phyloP scores from a whole-genome alignment of 2,888 invertebrate genomes.

The Emmelina monodactyla region DNA sequence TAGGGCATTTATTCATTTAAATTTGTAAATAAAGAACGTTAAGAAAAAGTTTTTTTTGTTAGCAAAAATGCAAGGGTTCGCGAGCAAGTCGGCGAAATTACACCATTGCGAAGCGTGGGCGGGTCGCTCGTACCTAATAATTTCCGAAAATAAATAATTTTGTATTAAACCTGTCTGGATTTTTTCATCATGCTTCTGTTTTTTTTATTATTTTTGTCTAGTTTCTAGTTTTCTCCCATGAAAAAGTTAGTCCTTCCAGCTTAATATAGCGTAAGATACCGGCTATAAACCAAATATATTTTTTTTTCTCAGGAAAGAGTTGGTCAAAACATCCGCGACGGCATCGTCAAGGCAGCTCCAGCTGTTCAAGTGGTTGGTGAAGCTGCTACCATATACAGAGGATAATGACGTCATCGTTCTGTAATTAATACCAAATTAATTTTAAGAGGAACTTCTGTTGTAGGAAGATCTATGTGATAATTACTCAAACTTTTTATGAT shows the following conservation, averaged over 20 bases:
- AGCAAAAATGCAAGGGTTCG: too few relatives aligned
- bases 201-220: too few relatives aligned
- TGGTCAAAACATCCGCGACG: constrained; percentile 20
- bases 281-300: neutral
- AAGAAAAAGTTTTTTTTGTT: too few relatives aligned
- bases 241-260: neutral
- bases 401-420: neutral
- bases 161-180: too few relatives aligned
- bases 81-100: too few relatives aligned
- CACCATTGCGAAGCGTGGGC: too few relatives aligned
- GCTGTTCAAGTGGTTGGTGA: constrained; percentile 22
- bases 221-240: neutral
- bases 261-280: neutral
- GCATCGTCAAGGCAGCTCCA: constrained; percentile 23
- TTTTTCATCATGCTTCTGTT: too few relatives aligned
- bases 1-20: too few relatives aligned
- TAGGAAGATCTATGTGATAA: neutral
- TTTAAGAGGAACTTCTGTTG: neutral
- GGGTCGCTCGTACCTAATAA: too few relatives aligned
- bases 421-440: neutral
- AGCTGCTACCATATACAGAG: constrained; percentile 12
- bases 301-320: constrained; percentile 18
- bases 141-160: too few relatives aligned
- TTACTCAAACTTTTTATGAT: neutral
- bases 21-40: too few relatives aligned